phyloP scores from a whole-genome alignment of 2,888 invertebrate species.

The Melinaea marsaeus region DNA sequence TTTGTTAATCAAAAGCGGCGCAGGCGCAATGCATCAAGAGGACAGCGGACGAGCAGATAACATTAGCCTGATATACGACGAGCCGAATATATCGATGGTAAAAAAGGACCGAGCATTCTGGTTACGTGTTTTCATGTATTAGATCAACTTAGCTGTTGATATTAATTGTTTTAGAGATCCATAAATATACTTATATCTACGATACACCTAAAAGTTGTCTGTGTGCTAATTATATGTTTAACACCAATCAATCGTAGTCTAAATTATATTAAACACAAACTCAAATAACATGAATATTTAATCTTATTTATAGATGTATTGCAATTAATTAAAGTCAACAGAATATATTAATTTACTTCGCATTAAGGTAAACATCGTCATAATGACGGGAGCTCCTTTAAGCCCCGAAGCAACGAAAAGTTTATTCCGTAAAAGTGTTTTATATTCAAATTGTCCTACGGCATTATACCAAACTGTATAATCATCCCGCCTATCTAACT shows the following conservation, averaged over 20 bases:
- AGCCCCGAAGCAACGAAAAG: constrained; percentile 6
- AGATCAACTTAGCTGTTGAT: not conserved
- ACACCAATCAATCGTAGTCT: too few species aligned
- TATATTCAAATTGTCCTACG: constrained; percentile 59
- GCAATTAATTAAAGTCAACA: too few species aligned
- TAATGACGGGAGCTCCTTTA: not conserved
- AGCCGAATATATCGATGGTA: constrained; percentile 53
- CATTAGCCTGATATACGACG: constrained; percentile 70
- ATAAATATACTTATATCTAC: too few species aligned
- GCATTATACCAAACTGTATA: constrained; percentile 51
- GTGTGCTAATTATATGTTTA: too few species aligned
- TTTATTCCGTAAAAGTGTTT: constrained; percentile 30
- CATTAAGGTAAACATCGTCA: not conserved
- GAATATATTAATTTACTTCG: too few species aligned
- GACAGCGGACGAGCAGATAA: constrained; percentile 67
- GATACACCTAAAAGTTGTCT: too few species aligned
- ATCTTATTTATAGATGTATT: too few species aligned
- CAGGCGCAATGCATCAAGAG: constrained; percentile 66
- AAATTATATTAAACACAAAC: too few species aligned
- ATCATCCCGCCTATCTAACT: constrained; percentile 67
- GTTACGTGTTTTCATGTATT: constrained; percentile 5
- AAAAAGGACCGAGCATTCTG: constrained; percentile 42
- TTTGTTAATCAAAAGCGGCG: constrained; percentile 68
- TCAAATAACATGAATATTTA: too few species aligned
- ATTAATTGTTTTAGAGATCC: too few species aligned